Base-by-base conservation (phyloP, 1,140 invertebrate species). In the Phymastichus coffea region DNA sequence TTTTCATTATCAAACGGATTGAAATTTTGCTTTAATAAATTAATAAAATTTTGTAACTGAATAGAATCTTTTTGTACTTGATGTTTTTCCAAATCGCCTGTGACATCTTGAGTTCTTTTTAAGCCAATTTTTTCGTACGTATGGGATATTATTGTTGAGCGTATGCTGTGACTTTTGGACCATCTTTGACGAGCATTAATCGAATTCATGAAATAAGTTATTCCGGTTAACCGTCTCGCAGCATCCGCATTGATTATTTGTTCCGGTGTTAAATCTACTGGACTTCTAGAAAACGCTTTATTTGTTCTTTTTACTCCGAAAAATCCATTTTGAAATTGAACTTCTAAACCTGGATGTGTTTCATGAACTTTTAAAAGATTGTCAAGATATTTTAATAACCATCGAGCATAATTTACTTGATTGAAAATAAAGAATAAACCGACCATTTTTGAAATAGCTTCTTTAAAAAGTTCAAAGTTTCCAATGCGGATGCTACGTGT, bases 381-480 rank as follows among this genome's bases (percentile, higher is more conserved):
- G 26, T 66, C 61, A 7, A 57, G 30, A 33, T 66, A 68, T 48
- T 40, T 47, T 14, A 69, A 46, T 0, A 55, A 15, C 51, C 63
- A 75, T n/a, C 72, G 65, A 22, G 67, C 52, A 64, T 76, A 75
- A 37, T 76, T 75, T 37, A 40, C 68, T 46, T 76, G 72, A 62
- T 76, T 74, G 10, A 55, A 66, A 1, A 61, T 55, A 41, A 77
- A 77, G 63, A 77, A 75, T 25, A 76, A 25, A 64, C 67, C 69
- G 7, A 48, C 58, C 0, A 75, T 70, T 67, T 73, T 72, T 6
- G 68, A 56, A 8, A 77, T 35, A 9, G 61, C 20, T 8, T 20
- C 69, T 26, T 66, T 68, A 28, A 54, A 52, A 35, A 67, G 38
- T 53, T 61, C 53, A 6, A 54, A 66, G 63, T 70, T 62, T 33